A percentile compares a stretch with the other conserved stretches of the same genome.
These are phyloP conservation scores for Cossypha caffra DNA, from an alignment of 2,797 vertebrate species.

Conservation along the genomic window DNA sequence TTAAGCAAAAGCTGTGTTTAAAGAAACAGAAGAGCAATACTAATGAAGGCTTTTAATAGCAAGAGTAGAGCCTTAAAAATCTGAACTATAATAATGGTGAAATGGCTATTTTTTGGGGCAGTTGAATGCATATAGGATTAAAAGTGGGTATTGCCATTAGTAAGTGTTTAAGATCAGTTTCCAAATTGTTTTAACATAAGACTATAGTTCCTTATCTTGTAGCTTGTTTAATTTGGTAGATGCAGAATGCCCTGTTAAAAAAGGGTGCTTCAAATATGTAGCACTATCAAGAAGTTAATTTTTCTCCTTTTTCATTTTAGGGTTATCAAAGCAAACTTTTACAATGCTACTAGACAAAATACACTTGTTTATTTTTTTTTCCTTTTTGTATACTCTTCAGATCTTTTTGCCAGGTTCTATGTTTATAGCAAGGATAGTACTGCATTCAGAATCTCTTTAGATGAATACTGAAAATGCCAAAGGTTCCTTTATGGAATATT, in stretches of 20 bases:
- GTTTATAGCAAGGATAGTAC: background rate
- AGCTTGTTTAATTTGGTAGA: background rate
- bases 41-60: background rate
- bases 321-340: background rate
- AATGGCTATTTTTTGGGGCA: background rate
- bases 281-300: background rate
- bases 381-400: background rate
- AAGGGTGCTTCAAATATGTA: background rate
- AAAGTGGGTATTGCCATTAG: background rate
- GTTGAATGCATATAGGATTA: background rate
- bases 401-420: background rate
- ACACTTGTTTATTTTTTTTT: fast-evolving
- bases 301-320: background rate
- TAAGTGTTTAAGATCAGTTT: background rate
- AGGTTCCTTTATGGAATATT: background rate
- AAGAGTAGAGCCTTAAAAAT: background rate
- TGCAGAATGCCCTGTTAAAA: background rate
- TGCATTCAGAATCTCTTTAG: background rate
- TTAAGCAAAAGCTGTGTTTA: conserved; percentile 16
- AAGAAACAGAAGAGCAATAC: conserved; percentile 11
- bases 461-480: background rate
- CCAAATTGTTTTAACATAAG: background rate
- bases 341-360: background rate
- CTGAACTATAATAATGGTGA: background rate
- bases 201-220: background rate